These are phyloP conservation scores for Oncorhynchus mykiss DNA, from an alignment of 2,113 vertebrate genomes.

Conservation along the genomic window DNA sequence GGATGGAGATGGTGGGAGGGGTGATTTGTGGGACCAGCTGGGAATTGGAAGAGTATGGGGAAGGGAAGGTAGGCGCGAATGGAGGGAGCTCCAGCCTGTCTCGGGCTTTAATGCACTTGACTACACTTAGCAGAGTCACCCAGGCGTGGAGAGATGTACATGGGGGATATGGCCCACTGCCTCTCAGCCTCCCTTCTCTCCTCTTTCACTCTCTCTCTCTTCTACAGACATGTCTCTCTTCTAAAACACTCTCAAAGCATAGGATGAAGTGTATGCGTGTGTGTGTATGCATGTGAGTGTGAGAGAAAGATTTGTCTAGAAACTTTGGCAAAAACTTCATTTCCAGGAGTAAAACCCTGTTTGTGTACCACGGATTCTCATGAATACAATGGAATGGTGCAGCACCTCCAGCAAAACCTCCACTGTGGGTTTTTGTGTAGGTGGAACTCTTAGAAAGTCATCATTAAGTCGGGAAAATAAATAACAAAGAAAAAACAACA, in stretches of 20 bases:
- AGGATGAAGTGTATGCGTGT: not conserved
- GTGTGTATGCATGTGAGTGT: not conserved
- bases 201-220: not conserved
- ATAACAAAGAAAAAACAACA: slow-evolving; percentile 37
- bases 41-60: slow-evolving; percentile 54
- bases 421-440: slow-evolving; percentile 44
- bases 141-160: slow-evolving; percentile 55
- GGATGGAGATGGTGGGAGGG: slow-evolving; percentile 21
- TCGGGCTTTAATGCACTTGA: slow-evolving; percentile 65
- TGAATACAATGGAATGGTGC: slow-evolving; percentile 16
- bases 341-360: not conserved
- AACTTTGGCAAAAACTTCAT: not conserved
- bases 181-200: not conserved
- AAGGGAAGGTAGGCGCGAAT: slow-evolving; percentile 48
- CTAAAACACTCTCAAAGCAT: not conserved
- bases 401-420: slow-evolving; percentile 39
- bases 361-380: too few species aligned
- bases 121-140: slow-evolving; percentile 60
- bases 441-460: slow-evolving; percentile 52
- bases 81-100: slow-evolving; percentile 45
- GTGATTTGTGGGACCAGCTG: slow-evolving; percentile 32
- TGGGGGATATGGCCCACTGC: slow-evolving; percentile 20
- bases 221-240: not conserved
- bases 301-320: not conserved
- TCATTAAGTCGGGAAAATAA: slow-evolving; percentile 60